Evolutionary conservation across 2,113 vertebrate species (phyloP).

Genomic region (Phalacrocorax aristotelis): DNA sequence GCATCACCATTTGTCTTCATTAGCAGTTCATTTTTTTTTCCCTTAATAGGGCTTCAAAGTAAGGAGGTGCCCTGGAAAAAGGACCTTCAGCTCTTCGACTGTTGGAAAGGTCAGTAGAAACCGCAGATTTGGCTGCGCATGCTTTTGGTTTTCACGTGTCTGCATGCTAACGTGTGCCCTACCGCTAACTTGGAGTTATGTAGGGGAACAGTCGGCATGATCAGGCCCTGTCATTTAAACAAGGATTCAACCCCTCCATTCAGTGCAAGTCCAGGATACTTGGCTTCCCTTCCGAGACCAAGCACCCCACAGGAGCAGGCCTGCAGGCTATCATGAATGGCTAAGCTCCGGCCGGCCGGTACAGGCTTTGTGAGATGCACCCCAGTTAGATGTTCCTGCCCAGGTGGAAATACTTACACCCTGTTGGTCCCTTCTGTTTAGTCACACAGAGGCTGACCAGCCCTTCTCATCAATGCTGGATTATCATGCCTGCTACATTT

Average conservation of each 20-base stretch:
- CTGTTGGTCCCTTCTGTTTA: neutral
- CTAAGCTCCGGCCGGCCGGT: neutral
- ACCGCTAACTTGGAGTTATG: rapidly evolving
- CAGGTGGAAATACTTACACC: neutral
- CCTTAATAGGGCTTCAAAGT: constrained; percentile 77
- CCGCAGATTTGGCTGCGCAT: neutral
- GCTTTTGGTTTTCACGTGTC: neutral
- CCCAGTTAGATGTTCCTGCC: neutral
- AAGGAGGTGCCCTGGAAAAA: constrained; percentile 82
- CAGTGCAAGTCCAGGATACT: neutral
- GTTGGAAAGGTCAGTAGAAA: constrained; percentile 78
- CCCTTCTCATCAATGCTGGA: neutral
- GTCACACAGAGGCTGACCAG: neutral
- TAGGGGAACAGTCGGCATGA: neutral
- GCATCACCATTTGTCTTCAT: neutral
- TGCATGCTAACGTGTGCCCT: neutral
- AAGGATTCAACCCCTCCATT: neutral
- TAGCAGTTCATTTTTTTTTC: neutral
- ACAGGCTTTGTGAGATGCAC: neutral
- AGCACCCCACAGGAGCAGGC: neutral
- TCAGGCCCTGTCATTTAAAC: neutral
- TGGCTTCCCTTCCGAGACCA: neutral
- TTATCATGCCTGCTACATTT: too few species aligned
- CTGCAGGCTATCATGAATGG: neutral
- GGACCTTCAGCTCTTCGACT: constrained; percentile 75